A percentile compares a stretch with the other conserved stretches of the same genome.
phyloP scores from a whole-genome alignment of 2,113 vertebrate genomes.

The Stictonetta naevosa region DNA sequence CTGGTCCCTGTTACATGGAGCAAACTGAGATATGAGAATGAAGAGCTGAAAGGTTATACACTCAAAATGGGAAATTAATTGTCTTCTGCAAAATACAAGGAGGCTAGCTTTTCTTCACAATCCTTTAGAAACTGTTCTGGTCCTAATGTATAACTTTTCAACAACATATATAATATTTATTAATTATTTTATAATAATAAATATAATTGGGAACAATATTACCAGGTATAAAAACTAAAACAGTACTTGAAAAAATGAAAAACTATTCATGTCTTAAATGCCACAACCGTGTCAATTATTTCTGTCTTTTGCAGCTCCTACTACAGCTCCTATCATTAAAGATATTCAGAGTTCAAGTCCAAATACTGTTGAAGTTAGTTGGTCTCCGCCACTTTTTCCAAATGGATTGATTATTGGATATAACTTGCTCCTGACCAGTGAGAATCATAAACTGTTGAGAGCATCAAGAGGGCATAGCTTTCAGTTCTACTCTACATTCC shows the following conservation, averaged over 20 bases:
- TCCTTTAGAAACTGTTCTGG: neutral
- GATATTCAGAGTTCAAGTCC: slow-evolving; percentile 74
- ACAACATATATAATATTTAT: neutral
- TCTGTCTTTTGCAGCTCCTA: slow-evolving; percentile 73
- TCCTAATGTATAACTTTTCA: neutral
- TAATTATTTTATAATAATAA: neutral
- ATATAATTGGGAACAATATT: neutral
- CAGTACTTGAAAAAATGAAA: neutral
- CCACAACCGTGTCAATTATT: neutral
- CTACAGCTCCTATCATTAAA: slow-evolving; percentile 70
- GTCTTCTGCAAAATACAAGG: neutral
- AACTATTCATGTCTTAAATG: neutral
- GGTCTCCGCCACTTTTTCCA: slow-evolving; percentile 77
- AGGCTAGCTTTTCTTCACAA: neutral
- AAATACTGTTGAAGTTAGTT: slow-evolving; percentile 79
- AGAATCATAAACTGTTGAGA: slow-evolving; percentile 57
- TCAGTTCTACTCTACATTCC: slow-evolving; percentile 79
- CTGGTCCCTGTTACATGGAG: neutral
- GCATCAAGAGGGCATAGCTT: slow-evolving; percentile 74
- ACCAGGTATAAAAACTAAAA: neutral
- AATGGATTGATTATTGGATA: slow-evolving; percentile 80
- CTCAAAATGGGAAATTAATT: neutral
- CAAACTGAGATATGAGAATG: neutral
- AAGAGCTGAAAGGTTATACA: neutral
- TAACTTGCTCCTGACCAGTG: slow-evolving; percentile 76